phyloP scores from a whole-genome alignment of 2,113 vertebrate species.

The Syngnathus typhle region DNA sequence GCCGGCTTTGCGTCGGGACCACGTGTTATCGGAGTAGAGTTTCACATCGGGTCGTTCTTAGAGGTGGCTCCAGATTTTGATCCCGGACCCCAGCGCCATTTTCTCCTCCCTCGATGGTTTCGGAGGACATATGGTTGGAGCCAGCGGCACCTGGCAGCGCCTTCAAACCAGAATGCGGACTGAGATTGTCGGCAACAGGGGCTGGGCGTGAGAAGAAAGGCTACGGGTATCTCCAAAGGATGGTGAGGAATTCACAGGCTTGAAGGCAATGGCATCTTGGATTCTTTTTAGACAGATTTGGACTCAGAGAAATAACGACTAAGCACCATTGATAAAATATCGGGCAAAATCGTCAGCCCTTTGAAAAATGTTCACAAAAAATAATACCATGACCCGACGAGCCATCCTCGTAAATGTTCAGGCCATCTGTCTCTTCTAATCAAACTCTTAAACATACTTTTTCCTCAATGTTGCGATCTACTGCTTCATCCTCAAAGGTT shows the following conservation, averaged over 20 bases:
- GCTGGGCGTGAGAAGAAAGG: conserved; percentile 53
- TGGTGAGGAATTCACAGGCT: conserved; percentile 50
- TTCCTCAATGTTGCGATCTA: not conserved
- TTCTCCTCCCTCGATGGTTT: conserved; percentile 25
- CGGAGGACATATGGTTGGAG: conserved; percentile 49
- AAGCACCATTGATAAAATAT: not conserved
- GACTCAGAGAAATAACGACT: not conserved
- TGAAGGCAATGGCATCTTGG: conserved; percentile 23
- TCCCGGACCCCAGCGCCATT: conserved; percentile 24
- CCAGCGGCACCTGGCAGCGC: conserved; percentile 63
- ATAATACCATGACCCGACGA: not conserved
- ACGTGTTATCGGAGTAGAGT: conserved; percentile 47
- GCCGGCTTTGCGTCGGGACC: conserved; percentile 23
- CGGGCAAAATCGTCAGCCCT: not conserved
- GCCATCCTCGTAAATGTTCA: not conserved
- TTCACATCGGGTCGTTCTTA: conserved; percentile 50
- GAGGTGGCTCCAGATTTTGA: conserved; percentile 60
- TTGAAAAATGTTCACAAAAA: not conserved
- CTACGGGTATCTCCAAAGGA: conserved; percentile 55
- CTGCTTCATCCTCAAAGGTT: not conserved
- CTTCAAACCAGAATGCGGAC: conserved; percentile 54
- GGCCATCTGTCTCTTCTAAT: not conserved
- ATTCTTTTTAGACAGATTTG: not conserved
- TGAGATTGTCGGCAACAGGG: conserved; percentile 50
- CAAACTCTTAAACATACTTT: not conserved